A percentile compares a stretch with the other conserved stretches of the same genome.
phyloP scores from a whole-genome alignment of 2,888 invertebrate species.

The Entomobrya multifasciata region DNA sequence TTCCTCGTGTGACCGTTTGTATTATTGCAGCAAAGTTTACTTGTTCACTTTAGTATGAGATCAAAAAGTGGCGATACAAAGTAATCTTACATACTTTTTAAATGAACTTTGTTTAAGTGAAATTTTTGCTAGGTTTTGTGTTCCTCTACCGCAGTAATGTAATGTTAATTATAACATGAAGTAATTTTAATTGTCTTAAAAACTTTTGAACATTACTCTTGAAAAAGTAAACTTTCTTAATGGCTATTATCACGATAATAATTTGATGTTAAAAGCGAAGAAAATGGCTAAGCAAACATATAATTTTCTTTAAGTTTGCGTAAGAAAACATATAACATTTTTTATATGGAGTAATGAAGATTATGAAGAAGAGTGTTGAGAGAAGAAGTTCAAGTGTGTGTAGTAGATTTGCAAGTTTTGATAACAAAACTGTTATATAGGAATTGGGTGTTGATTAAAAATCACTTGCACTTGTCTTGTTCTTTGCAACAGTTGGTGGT shows the following conservation, averaged over 20 bases:
- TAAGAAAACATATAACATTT: slow-evolving; percentile 25
- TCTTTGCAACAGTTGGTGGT: slow-evolving; percentile 44
- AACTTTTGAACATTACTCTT: background rate
- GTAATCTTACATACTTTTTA: too few species aligned
- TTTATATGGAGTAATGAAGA: slow-evolving; percentile 30
- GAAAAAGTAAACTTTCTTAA: slow-evolving; percentile 44
- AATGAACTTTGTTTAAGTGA: too few species aligned
- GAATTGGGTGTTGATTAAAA: slow-evolving; percentile 41
- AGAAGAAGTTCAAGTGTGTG: background rate
- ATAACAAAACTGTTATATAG: too few species aligned
- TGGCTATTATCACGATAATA: slow-evolving; percentile 48
- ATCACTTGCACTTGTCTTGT: slow-evolving; percentile 42
- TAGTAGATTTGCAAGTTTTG: slow-evolving; percentile 40
- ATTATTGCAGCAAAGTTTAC: background rate
- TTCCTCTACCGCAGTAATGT: too few species aligned
- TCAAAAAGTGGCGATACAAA: too few species aligned
- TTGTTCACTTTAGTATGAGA: too few species aligned
- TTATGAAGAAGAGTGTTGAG: slow-evolving; percentile 18
- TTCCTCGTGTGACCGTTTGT: too few species aligned
- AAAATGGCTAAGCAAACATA: slow-evolving; percentile 29
- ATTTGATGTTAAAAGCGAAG: slow-evolving; percentile 51
- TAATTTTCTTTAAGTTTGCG: slow-evolving; percentile 11
- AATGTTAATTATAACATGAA: slow-evolving; percentile 33
- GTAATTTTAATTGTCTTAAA: slow-evolving; percentile 17
- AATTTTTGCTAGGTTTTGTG: too few species aligned